Evolutionary conservation across 2,888 invertebrate species (phyloP), one percentile per base, ranked within the genome.

Genomic region (Ochropleura plecta): DNA sequence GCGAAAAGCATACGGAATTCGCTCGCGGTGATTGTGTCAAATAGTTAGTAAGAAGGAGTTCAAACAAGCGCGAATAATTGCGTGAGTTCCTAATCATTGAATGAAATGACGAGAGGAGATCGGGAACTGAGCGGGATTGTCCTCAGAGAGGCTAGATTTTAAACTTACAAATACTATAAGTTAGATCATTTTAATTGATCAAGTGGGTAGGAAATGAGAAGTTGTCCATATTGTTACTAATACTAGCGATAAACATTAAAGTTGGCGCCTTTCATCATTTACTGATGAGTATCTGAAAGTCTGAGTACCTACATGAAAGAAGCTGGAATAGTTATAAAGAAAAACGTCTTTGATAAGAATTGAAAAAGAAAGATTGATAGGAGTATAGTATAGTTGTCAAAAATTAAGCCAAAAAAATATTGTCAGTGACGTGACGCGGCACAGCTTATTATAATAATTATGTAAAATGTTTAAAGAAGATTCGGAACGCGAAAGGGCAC

Each of bases 111-210:
- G 18, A 12, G 18, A 8, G n/a, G 10, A 53, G 30, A 9, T 20
- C n/a, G 53, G 16, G 30, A 30, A 16, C 57, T 44, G n/a, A 44
- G n/a, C 6, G 44, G 3, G n/a, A 14, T 7, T n/a, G 12, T n/a
- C n/a, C 12, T n/a, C 10, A 44, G 62, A 44, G 14, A 44, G 44
- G n/a, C 44, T 14, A 44, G 6, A 62, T 6, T n/a, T 62, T 30
- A 48, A 62, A 42, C 12, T 55, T 69, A 68, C 18, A 73, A 40
- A 48, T 55, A 51, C 8, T 48, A 74, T 49, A 55, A 62, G 20
- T 63, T 69, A 65, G 44, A 66, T 74, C 60, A 42, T 74, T 65
- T 67, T 73, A 69, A 74, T 78, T 74, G 69, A 74, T 69, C 40
- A 20, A 69, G 55, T 64, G 20, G 16, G 12, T 40, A 49, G 20